Evolutionary conservation across 2,888 invertebrate genomes (phyloP), one percentile per base, ranked within the genome.

Genomic region (Caenorhabditis sp.): DNA sequence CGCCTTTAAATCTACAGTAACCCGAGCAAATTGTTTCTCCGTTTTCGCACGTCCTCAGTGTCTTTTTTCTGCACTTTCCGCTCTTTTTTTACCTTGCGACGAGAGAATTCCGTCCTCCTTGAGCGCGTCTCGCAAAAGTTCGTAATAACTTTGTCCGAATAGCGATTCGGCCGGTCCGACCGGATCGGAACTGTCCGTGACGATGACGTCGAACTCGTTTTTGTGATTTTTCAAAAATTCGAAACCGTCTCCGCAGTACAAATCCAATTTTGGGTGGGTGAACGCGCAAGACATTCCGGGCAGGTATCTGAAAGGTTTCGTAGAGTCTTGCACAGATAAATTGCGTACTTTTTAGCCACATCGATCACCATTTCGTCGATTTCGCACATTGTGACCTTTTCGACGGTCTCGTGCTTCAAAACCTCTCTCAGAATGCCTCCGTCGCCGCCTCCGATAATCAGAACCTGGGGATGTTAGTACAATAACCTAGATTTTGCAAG

Each of bases 161-260:
- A 93, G 90, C 27, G 91, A 91, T 65, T 92, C 92, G 0, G 93
- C 93, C 30, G 93, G 93, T 92, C 97, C 98, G 27, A 97, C 92
- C 0, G 98, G 98, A 91, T 99, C 99, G 41, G 96, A 96, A 80
- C 96, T 96, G 90, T 99, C 99, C 0, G 98, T 99, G 65, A 99
- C 96, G 81, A 99, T 96, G 45, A 99, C 95, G 90, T 99, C 99
- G 90, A 95, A 99, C 90, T 94, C 93, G 41, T 84, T 79, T 59
- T 92, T 92, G 89, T 96, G 91, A 58, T 93, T 92, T 87, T 94
- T 93, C 93, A 99, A 94, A 90, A 94, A 99, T 84, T 95, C 94
- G 89, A 96, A 95, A 0, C 99, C 99, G 90, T 99, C 98, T 0
- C 94, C 94, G 43, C 96, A 93, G 87, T 93, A 93, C 0, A 99